Conservation (phyloP, 1,140 invertebrate species). For the Zaprionus nigranus region DNA sequence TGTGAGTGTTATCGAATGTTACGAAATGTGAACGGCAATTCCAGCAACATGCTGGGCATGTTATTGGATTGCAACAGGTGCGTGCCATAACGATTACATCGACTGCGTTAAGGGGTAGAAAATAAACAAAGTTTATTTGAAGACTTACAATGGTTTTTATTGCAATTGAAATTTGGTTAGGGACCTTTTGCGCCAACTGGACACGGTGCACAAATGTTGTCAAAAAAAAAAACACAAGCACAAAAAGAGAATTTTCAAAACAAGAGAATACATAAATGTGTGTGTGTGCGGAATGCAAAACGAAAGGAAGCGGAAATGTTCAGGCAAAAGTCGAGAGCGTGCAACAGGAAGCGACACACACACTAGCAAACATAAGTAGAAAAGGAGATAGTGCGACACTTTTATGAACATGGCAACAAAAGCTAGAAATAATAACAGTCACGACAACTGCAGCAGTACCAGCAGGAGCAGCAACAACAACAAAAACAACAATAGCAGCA, state of each 20-base stretch:
- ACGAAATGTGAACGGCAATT: background rate
- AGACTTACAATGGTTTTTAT: background rate
- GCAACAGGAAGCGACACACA: slow-evolving; percentile 63
- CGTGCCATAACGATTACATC: slow-evolving; percentile 14
- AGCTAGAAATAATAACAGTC: slow-evolving; percentile 71
- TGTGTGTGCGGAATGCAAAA: slow-evolving; percentile 52
- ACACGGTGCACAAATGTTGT: slow-evolving; percentile 22
- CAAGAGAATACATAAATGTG: slow-evolving; percentile 1
- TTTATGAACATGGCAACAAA: slow-evolving; percentile 65
- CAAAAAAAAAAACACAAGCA: slow-evolving; percentile 10
- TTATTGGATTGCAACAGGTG: slow-evolving; percentile 18
- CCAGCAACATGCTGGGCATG: background rate
- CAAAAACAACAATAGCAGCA: slow-evolving; percentile 36
- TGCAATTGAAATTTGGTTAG: slow-evolving; percentile 6
- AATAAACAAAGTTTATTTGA: background rate
- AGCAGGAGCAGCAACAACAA: slow-evolving; percentile 56
- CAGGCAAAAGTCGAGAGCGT: slow-evolving; percentile 64
- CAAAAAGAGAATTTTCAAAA: slow-evolving; percentile 5
- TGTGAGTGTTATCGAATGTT: background rate
- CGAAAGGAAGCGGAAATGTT: slow-evolving; percentile 76
- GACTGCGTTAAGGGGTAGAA: background rate
- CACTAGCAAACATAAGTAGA: slow-evolving; percentile 33
- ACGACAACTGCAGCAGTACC: slow-evolving; percentile 50
- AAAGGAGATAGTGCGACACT: slow-evolving; percentile 48
- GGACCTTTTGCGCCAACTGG: slow-evolving; percentile 11